phyloP scores from a whole-genome alignment of 2,797 vertebrate genomes.

The Enteromius unitaeniatus region DNA sequence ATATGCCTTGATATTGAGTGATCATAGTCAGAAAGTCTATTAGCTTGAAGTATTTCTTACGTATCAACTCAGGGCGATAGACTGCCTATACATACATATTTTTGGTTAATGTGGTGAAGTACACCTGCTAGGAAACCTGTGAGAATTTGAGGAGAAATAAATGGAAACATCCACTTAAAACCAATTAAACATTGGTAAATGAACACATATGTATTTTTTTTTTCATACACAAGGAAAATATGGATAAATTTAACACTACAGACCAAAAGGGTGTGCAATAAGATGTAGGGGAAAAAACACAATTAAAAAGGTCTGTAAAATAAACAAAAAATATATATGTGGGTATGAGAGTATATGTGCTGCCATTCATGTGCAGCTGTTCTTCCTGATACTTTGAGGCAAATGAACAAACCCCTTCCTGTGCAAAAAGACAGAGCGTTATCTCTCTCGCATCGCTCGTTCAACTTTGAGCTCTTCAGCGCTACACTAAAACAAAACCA shows the following conservation, averaged over 20 bases:
- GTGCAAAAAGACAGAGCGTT: constrained; percentile 68
- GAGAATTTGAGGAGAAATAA: background rate
- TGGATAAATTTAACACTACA: background rate
- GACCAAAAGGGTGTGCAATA: background rate
- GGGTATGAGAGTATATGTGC: constrained; percentile 1
- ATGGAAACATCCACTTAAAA: background rate
- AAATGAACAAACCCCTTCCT: constrained; percentile 71
- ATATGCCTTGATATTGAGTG: constrained; percentile 20
- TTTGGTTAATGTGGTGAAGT: background rate
- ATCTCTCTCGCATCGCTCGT: constrained; percentile 64
- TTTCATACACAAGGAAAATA: background rate
- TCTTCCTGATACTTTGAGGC: constrained; percentile 47
- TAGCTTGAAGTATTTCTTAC: background rate
- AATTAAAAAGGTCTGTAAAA: background rate
- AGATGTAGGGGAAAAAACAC: background rate
- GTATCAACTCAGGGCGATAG: background rate
- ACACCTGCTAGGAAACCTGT: background rate
- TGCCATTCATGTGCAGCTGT: constrained; percentile 55
- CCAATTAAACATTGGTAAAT: background rate
- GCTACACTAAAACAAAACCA: constrained; percentile 78
- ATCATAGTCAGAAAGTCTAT: background rate
- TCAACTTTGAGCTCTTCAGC: constrained; percentile 75
- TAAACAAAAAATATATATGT: background rate
- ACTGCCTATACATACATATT: background rate
- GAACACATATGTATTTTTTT: background rate